phyloP scores from a whole-genome alignment of 2,797 vertebrate species.

The Neosilurus mollespiculum region DNA sequence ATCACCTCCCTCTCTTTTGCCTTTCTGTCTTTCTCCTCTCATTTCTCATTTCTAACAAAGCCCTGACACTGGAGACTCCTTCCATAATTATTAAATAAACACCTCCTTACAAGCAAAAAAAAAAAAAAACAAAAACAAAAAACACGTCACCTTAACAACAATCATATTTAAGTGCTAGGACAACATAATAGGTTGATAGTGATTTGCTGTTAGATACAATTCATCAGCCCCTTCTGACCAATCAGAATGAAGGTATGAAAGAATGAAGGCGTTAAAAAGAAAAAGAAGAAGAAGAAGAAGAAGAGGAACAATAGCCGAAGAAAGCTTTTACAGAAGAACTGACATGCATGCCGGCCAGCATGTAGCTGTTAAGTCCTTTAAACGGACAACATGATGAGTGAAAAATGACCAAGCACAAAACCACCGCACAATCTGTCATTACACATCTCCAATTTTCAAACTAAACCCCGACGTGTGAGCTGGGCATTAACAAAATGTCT shows the following conservation, averaged over 20 bases:
- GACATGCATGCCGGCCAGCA: background rate
- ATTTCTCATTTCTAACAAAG: background rate
- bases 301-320: background rate
- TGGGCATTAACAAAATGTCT: constrained; percentile 11
- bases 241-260: background rate
- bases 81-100: background rate
- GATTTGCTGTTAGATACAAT: no score
- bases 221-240: background rate
- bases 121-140: background rate
- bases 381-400: constrained; percentile 14
- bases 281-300: background rate
- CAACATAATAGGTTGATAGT: no score
- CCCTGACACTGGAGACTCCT: constrained; percentile 16
- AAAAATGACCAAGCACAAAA: constrained; percentile 8
- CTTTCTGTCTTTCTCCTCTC: background rate
- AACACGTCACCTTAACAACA: background rate
- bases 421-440: constrained; percentile 4
- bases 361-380: background rate
- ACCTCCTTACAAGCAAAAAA: no score
- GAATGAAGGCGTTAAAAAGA: background rate
- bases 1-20: background rate
- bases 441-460: constrained; percentile 1
- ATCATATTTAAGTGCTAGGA: background rate
- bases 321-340: background rate
- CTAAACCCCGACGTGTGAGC: background rate